Percentiles rank a stretch among this genome's conserved stretches.
Evolutionary conservation across 2,113 vertebrate species (phyloP).

Genomic region (Anthoscopus minutus): DNA sequence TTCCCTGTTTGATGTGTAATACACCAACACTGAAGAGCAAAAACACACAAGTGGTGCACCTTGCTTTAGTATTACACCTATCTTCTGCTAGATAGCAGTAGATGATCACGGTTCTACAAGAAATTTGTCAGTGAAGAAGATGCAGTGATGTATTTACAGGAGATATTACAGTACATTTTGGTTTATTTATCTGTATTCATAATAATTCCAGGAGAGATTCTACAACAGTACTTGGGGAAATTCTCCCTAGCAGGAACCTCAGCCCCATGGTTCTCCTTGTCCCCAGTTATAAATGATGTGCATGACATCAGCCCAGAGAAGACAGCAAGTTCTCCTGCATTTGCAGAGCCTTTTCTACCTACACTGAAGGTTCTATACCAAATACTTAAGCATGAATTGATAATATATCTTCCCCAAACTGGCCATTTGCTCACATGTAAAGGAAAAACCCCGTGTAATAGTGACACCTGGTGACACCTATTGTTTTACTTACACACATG

Average conservation of each 20-base stretch:
- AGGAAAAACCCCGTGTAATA: background rate
- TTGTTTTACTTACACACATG: background rate
- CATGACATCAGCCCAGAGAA: background rate
- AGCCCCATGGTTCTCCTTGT: background rate
- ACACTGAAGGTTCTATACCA: background rate
- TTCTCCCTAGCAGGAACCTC: background rate
- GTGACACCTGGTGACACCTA: slow-evolving; percentile 58
- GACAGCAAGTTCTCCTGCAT: background rate
- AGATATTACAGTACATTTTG: background rate
- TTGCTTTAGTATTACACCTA: background rate
- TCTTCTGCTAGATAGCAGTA: background rate
- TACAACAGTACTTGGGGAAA: background rate
- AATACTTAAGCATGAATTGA: background rate
- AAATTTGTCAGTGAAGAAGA: background rate
- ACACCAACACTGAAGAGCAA: background rate
- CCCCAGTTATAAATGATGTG: background rate
- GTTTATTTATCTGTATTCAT: background rate
- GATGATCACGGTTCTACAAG: background rate
- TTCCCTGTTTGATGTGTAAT: background rate
- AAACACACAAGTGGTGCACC: background rate
- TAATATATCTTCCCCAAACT: background rate
- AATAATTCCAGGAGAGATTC: background rate
- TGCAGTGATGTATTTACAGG: background rate
- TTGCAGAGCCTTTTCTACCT: background rate
- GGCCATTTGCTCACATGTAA: background rate